Percentiles rank a stretch among this genome's conserved stretches.
Conservation (phyloP, 2,113 vertebrate species). For the Bufo bufo region DNA sequence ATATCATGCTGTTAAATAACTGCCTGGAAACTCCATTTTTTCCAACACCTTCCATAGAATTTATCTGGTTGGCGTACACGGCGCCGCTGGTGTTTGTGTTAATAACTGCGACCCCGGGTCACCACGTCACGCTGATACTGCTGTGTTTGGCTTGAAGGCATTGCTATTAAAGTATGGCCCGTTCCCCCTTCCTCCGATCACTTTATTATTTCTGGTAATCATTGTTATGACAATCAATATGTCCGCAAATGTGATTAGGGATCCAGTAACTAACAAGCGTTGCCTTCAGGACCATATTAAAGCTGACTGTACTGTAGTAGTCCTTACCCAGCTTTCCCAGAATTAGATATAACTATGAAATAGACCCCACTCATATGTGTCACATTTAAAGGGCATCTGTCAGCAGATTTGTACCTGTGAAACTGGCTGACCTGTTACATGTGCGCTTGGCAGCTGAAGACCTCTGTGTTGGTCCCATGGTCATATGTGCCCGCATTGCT, state of each 20-base stretch:
- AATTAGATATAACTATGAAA: not conserved
- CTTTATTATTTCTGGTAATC: too few relatives aligned
- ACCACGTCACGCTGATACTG: not conserved
- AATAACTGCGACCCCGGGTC: not conserved
- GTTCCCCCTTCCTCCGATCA: not conserved
- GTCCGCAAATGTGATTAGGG: too few relatives aligned
- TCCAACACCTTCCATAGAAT: not conserved
- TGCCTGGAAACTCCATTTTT: slow-evolving; percentile 11
- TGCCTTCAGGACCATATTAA: too few relatives aligned
- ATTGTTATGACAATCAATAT: not conserved
- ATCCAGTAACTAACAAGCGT: too few relatives aligned
- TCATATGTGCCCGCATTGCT: too few relatives aligned
- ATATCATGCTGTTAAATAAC: not conserved
- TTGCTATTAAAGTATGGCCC: not conserved
- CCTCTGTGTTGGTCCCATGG: too few relatives aligned
- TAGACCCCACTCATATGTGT: too few relatives aligned
- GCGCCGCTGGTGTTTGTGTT: not conserved
- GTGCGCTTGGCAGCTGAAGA: too few relatives aligned
- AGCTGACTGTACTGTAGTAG: too few relatives aligned
- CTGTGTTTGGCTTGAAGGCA: not conserved
- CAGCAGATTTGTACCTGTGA: too few relatives aligned
- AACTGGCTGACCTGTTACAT: too few relatives aligned
- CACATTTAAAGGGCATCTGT: too few relatives aligned
- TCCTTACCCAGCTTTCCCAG: not conserved
- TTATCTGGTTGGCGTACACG: not conserved